phyloP scores from a whole-genome alignment of 1,140 invertebrate genomes.

The Drosophila simulans region DNA sequence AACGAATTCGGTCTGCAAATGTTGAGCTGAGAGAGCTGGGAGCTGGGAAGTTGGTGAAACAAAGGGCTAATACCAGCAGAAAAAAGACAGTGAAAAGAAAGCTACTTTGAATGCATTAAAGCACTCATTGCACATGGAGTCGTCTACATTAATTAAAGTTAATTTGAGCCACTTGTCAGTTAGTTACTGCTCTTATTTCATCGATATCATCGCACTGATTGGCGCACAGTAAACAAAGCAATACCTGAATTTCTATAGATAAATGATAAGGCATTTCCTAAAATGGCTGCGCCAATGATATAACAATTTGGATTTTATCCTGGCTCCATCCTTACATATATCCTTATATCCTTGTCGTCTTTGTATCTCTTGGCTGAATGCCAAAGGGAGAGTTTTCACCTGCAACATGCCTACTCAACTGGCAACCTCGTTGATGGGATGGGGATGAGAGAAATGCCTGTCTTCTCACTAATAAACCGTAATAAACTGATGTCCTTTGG shows the following conservation, averaged over 20 bases:
- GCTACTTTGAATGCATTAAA: too few species aligned
- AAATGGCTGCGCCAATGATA: background rate
- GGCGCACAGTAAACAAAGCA: too few species aligned
- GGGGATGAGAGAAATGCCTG: slow-evolving; percentile 53
- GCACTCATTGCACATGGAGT: too few species aligned
- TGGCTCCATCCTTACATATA: background rate
- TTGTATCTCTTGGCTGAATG: background rate
- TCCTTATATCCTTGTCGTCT: background rate
- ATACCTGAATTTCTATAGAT: too few species aligned
- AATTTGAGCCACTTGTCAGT: too few species aligned
- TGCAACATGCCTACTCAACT: slow-evolving; percentile 22
- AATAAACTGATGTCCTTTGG: slow-evolving; percentile 74
- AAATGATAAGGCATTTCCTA: too few species aligned
- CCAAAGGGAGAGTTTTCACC: background rate
- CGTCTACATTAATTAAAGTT: too few species aligned
- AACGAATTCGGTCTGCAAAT: slow-evolving; percentile 3
- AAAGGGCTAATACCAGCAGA: background rate
- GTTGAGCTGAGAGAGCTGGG: too few species aligned
- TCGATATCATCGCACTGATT: too few species aligned
- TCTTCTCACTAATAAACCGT: slow-evolving; percentile 67
- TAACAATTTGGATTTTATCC: background rate
- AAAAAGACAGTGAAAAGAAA: too few species aligned
- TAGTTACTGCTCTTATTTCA: too few species aligned
- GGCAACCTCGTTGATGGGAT: slow-evolving; percentile 17
- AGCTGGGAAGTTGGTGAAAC: background rate